Conservation (phyloP, 2,113 vertebrate genomes). For the Lepus timidus region DNA sequence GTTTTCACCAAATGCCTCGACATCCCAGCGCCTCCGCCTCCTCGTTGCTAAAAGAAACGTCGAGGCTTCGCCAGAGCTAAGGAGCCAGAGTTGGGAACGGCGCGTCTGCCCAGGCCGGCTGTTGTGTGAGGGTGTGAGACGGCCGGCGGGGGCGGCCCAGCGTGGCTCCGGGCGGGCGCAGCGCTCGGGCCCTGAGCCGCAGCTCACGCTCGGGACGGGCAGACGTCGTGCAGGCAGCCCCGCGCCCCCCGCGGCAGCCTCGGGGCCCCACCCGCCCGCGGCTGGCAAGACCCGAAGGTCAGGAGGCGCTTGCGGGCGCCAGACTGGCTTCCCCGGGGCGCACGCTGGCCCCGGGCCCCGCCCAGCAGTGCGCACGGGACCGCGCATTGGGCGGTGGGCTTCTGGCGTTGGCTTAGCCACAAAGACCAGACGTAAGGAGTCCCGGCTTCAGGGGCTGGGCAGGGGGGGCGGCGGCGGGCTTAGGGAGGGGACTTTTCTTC, state of each 20-base stretch:
- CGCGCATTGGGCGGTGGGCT: neutral
- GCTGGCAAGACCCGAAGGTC: neutral
- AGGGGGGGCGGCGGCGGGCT: neutral
- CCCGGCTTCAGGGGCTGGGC: neutral
- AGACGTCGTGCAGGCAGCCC: neutral
- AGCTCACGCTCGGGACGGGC: neutral
- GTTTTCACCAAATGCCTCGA: constrained; percentile 53
- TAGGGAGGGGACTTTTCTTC: neutral
- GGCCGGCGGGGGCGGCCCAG: neutral
- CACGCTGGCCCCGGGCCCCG: neutral
- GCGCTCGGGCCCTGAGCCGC: too few species aligned
- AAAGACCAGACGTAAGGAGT: constrained; percentile 32
- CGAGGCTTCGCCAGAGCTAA: constrained; percentile 30
- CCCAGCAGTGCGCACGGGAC: neutral
- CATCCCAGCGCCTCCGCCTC: neutral
- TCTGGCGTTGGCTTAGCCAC: constrained; percentile 42
- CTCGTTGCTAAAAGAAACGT: constrained; percentile 47
- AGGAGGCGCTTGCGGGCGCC: neutral
- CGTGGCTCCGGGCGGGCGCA: neutral
- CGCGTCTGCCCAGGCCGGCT: constrained; percentile 62
- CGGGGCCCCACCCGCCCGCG: neutral
- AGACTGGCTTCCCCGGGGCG: neutral
- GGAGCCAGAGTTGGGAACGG: neutral
- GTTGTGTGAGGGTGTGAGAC: constrained; percentile 74
- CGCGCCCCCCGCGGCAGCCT: neutral